A percentile compares a stretch with the other conserved stretches of the same genome.
Conservation (phyloP, 2,797 vertebrate genomes). For the Liasis olivaceus region DNA sequence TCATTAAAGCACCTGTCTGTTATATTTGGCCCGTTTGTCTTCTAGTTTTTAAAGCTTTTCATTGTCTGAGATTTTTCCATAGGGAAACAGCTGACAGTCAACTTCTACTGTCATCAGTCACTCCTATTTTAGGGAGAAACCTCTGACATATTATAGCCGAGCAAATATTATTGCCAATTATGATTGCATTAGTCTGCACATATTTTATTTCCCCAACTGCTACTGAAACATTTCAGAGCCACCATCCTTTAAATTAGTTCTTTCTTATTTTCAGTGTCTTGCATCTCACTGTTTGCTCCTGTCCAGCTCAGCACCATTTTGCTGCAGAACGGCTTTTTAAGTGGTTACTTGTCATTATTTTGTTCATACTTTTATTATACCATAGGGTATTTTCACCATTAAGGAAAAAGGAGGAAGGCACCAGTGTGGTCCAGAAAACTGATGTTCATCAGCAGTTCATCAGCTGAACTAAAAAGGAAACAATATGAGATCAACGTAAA, state of each 20-base stretch:
- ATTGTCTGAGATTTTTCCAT: not conserved
- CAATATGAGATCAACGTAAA: too few species aligned
- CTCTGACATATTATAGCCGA: not conserved
- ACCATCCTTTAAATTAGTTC: not conserved
- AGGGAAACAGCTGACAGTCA: not conserved
- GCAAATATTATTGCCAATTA: not conserved
- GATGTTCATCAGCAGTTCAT: not conserved
- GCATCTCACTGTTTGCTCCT: not conserved
- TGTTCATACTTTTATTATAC: not conserved
- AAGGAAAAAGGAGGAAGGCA: not conserved
- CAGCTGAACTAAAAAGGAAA: not conserved
- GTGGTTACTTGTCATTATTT: not conserved
- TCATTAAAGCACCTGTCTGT: not conserved
- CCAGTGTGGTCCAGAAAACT: not conserved
- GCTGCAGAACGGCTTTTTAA: not conserved
- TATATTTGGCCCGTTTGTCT: too few species aligned
- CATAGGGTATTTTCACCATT: not conserved
- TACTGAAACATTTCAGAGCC: too few species aligned
- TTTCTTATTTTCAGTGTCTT: not conserved
- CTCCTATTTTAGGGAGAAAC: not conserved
- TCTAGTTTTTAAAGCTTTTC: not conserved
- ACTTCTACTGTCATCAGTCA: not conserved
- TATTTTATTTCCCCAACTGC: not conserved
- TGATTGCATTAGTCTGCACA: not conserved
- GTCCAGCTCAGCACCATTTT: not conserved